Base-by-base conservation (phyloP, 1,140 invertebrate genomes). In the Drosophila pseudoobscura region DNA sequence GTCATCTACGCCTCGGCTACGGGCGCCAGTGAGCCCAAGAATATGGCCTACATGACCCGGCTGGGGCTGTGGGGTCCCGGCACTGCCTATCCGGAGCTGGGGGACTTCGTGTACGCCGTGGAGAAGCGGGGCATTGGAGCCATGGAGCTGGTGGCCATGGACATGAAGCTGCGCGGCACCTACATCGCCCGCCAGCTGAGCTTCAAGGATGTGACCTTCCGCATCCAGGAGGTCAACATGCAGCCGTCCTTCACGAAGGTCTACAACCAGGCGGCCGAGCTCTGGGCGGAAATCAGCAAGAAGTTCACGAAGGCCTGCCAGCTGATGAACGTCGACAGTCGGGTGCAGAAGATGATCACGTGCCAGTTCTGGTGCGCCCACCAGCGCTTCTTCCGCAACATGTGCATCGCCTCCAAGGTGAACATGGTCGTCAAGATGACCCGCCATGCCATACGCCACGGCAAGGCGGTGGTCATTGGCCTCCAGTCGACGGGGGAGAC, bases 61-160 rank as follows among this genome's bases (percentile, higher is more conserved):
- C 93, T 99, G 15, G 99, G 99, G 3, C 95, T 99, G n/a, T 99
- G 99, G 99, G 99, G 99, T 1, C 94, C 95, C 58, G 98, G 98
- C 0, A 99, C 98, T 1, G 95, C 98, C 7, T 99, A 99, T 92
- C 94, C 94, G 13, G 97, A 98, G 60, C 99, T 99, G 89, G 95
- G 93, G 76, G 98, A 99, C 90, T 99, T 99, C 85, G 98, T 99
- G 47, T 95, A 96, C 43, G 96, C 98, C 4, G 98, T 99, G 6
- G 98, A 99, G 92, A 98, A 98, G 91, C 94, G 98, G 52, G 99
- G 99, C 51, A 98, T 99, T 35, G 99, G 98, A 51, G 98, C 98
- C 60, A 99, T 99, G 99, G 99, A 99, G 93, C 96, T 99, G 45
- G 98, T 99, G 22, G 99, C 99, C 0, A 99, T 99, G 98, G 99